Percentiles rank a stretch among this genome's conserved stretches.
These are phyloP conservation scores for Aselliscus stoliczkanus DNA, from an alignment of 2,797 vertebrate species.

Conservation along the genomic window DNA sequence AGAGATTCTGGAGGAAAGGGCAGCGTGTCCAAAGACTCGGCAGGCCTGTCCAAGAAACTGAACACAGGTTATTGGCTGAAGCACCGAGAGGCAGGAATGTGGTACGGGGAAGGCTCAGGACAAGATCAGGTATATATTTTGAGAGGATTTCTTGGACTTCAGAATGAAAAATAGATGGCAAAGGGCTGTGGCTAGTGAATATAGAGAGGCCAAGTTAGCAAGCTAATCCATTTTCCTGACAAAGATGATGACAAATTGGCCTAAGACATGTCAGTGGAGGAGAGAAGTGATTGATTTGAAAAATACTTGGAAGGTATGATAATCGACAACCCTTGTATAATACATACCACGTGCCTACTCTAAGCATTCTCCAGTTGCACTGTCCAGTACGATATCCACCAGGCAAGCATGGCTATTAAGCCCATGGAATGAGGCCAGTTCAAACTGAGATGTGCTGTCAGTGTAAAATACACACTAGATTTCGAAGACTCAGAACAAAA, in stretches of 20 bases:
- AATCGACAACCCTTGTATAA: neutral
- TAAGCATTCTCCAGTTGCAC: neutral
- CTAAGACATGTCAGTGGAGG: neutral
- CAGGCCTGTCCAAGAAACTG: too few relatives aligned
- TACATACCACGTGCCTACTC: neutral
- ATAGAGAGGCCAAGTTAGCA: neutral
- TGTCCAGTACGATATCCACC: neutral
- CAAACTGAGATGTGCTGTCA: neutral
- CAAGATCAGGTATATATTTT: rapidly evolving
- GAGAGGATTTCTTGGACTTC: neutral
- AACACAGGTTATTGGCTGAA: neutral
- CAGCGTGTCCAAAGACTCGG: too few relatives aligned
- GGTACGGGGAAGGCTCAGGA: neutral
- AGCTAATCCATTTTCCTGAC: neutral
- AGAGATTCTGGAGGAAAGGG: neutral
- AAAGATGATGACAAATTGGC: neutral
- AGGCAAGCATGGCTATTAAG: neutral
- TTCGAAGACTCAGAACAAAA: neutral
- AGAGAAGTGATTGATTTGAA: neutral
- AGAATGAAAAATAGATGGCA: neutral
- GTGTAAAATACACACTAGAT: neutral
- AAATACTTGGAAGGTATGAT: neutral
- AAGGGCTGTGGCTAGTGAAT: neutral
- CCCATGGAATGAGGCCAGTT: neutral
- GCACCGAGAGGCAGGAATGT: neutral